These are phyloP conservation scores for Brevimyrus niger DNA, from an alignment of 2,113 vertebrate genomes.

Conservation along the genomic window DNA sequence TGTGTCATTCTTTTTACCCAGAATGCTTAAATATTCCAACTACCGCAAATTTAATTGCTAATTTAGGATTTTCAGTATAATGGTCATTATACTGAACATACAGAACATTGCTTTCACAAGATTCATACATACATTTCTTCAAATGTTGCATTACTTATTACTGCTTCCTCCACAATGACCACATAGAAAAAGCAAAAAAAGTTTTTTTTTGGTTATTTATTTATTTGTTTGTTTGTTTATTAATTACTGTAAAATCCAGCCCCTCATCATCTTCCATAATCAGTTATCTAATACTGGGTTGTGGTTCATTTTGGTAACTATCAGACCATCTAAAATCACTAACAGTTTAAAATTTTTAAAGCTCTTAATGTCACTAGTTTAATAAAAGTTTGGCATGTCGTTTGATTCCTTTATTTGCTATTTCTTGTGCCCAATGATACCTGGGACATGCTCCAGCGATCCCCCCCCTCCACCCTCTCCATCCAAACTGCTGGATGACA, in stretches of 20 bases:
- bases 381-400: neutral
- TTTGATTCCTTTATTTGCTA: neutral
- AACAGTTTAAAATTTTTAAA: neutral
- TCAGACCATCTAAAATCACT: neutral
- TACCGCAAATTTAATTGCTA: neutral
- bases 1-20: neutral
- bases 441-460: neutral
- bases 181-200: neutral
- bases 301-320: neutral
- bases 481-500: neutral
- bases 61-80: neutral
- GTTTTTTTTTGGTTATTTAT: neutral
- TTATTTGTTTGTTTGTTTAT: neutral
- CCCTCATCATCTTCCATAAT: neutral
- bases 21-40: neutral
- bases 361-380: neutral
- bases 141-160: neutral
- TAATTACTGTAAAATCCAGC: neutral
- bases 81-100: no score
- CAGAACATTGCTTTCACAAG: neutral
- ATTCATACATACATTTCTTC: neutral
- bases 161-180: neutral
- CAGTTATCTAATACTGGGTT: neutral
- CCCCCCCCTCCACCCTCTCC: no score
- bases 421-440: neutral